Conservation (phyloP, 2,888 invertebrate genomes). For the Drosophila austrosaltans region DNA sequence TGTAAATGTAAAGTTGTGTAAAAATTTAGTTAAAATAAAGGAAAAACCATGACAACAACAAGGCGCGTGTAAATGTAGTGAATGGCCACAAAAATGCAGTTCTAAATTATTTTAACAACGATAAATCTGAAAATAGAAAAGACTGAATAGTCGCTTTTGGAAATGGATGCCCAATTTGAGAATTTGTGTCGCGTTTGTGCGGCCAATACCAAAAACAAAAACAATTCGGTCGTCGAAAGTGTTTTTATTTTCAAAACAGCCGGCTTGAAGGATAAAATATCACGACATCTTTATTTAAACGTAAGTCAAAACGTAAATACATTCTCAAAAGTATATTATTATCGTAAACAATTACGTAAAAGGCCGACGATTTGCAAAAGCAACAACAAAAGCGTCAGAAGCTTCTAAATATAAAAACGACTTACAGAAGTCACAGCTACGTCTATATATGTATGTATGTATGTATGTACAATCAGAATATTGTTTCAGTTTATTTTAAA, state of each 20-base stretch:
- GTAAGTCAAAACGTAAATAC: constrained; percentile 60
- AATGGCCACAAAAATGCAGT: constrained; percentile 9
- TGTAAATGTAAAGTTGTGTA: constrained; percentile 53
- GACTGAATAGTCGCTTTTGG: not conserved
- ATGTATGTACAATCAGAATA: too few species aligned
- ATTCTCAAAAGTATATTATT: not conserved
- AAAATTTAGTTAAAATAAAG: constrained; percentile 35
- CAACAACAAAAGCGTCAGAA: constrained; percentile 17
- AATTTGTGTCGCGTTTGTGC: constrained; percentile 80
- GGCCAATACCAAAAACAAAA: constrained; percentile 78
- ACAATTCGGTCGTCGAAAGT: constrained; percentile 77
- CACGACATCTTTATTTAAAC: constrained; percentile 71
- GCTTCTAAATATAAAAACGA: constrained; percentile 31
- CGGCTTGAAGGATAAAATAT: constrained; percentile 77
- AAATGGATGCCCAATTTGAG: constrained; percentile 79
- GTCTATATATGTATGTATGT: not conserved
- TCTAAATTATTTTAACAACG: constrained; percentile 10
- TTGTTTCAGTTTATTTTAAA: too few species aligned
- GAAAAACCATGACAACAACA: constrained; percentile 58
- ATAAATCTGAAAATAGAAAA: not conserved
- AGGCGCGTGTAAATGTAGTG: constrained; percentile 24
- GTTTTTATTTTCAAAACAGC: constrained; percentile 80
- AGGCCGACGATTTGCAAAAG: constrained; percentile 5
- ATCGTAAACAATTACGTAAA: constrained; percentile 22
- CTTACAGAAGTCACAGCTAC: constrained; percentile 17